Percentiles rank a stretch among this genome's conserved stretches.
Evolutionary conservation across 2,888 invertebrate genomes (phyloP).

Genomic region (Nebria salina): DNA sequence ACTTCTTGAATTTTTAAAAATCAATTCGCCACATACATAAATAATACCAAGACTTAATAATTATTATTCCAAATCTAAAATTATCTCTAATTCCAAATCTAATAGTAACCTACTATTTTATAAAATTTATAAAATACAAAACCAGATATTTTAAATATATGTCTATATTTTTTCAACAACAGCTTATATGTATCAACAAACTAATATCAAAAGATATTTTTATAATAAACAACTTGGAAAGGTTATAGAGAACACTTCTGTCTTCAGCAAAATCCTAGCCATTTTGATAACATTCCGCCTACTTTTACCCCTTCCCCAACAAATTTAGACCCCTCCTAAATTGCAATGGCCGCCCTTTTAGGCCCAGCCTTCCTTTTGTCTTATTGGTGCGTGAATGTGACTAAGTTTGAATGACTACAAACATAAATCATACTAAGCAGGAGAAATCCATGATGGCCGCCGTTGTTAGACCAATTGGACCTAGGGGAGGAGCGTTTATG

Average conservation of each 20-base stretch:
- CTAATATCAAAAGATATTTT: neutral
- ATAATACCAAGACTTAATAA: too few species aligned
- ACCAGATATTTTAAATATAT: too few species aligned
- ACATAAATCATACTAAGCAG: conserved; percentile 58
- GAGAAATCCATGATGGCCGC: conserved; percentile 66
- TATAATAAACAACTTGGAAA: neutral
- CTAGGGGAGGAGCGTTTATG: neutral
- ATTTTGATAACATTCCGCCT: conserved; percentile 35
- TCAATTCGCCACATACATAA: too few species aligned
- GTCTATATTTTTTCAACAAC: too few species aligned
- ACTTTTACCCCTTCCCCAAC: conserved; percentile 17
- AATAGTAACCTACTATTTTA: too few species aligned
- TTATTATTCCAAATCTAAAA: too few species aligned
- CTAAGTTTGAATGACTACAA: conserved; percentile 56
- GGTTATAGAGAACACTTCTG: neutral
- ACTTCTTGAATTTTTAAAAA: too few species aligned
- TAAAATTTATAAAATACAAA: too few species aligned
- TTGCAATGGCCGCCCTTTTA: conserved; percentile 58
- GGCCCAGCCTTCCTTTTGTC: conserved; percentile 50
- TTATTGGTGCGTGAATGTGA: conserved; percentile 56
- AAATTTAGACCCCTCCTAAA: conserved; percentile 56
- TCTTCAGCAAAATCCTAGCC: conserved; percentile 17
- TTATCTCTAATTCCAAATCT: too few species aligned
- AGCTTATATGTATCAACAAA: neutral
- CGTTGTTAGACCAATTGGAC: conserved; percentile 61